Base-by-base conservation (phyloP, 2,888 invertebrate genomes). In the Orgyia antiqua region DNA sequence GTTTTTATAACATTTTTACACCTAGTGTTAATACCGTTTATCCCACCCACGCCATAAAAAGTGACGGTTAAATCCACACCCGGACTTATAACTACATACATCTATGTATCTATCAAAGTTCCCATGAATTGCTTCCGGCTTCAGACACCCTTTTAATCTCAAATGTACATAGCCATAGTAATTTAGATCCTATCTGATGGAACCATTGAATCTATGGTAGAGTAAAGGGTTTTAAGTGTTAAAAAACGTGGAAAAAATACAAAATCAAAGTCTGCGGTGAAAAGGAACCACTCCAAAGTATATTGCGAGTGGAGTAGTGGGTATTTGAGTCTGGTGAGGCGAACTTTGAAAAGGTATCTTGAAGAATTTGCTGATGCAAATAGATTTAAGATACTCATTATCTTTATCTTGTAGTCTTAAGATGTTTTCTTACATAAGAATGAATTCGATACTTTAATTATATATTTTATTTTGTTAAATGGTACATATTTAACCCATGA, bases 101-200 rank as follows among this genome's bases (percentile, higher is more conserved):
- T 24, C 27, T 46, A 43, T 24, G 36, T 44, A 33, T 40, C 44
- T 45, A 37, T 51, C 51, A 42, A 28, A 36, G 43, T 42, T 40
- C 42, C 43, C 46, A 46, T 47, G 42, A 45, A 46, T 49, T 51
- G 51, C 80, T 77, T 51, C 56, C 42, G 74, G 76, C 70, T 43
- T 53, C 80, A 82, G 80, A 83, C 80, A 75, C 78, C 80, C 77
- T 68, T 80, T 79, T 76, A 77, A 78, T 78, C 77, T 73, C 67
- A 68, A 68, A 76, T 77, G 79, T 72, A 71, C 75, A 74, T 68
- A 71, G 65, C 71, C 68, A 62, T 57, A 64, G 77, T 77, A 78
- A 80, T 82, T 82, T 78, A 79, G 79, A 79, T 78, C 68, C 66
- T 76, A 80, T 82, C 79, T 61, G 59, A 61, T 67, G 65, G 68